phyloP scores from a whole-genome alignment of 2,797 vertebrate genomes.

The Hemitrygon akajei region DNA sequence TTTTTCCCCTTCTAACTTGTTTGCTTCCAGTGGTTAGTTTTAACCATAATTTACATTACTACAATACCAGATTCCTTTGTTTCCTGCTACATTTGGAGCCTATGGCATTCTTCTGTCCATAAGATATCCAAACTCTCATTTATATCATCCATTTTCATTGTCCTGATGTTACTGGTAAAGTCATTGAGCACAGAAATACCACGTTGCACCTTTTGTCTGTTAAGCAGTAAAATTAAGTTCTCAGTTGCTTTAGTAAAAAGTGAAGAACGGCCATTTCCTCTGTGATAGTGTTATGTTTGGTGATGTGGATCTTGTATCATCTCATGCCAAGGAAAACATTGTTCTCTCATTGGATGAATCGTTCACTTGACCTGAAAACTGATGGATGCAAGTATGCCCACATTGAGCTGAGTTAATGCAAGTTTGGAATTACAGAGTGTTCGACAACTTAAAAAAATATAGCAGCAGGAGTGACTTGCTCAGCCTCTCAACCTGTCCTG shows the following conservation, averaged over 20 bases:
- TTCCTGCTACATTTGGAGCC: neutral
- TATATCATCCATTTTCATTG: neutral
- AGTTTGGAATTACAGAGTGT: too few relatives aligned
- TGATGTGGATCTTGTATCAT: neutral
- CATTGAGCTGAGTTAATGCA: neutral
- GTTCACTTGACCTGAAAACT: neutral
- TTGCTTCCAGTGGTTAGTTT: neutral
- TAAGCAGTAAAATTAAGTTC: neutral
- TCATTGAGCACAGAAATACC: too few relatives aligned
- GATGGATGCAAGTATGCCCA: neutral
- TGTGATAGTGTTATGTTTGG: neutral
- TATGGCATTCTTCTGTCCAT: neutral
- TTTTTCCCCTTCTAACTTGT: neutral
- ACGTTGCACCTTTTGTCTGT: neutral
- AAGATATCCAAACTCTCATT: too few relatives aligned
- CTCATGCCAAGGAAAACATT: neutral
- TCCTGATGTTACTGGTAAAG: too few relatives aligned
- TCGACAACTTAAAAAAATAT: too few relatives aligned
- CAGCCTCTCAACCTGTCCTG: neutral
- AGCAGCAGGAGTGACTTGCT: too few relatives aligned
- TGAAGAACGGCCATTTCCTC: neutral
- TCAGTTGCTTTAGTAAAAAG: neutral
- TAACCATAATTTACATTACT: neutral
- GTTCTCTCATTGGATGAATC: neutral
- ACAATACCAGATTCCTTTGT: neutral